Evolutionary conservation across 2,888 invertebrate species (phyloP), one percentile per base, ranked within the genome.

Genomic region (Chloromyia formosa): DNA sequence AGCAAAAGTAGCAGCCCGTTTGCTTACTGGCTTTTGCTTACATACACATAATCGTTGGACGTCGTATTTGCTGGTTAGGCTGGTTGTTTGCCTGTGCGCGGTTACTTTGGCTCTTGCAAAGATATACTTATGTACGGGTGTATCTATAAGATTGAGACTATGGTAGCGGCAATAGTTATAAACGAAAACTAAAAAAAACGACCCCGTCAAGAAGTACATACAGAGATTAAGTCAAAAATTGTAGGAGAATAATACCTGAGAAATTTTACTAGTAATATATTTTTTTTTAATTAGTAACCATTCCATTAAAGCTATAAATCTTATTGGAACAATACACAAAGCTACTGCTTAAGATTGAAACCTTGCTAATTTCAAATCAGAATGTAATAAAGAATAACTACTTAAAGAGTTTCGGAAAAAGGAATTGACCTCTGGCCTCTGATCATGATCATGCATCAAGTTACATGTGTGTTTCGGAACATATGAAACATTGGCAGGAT

Each of bases 21-120:
- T 56, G 9, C 40, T 71, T 56, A 71, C 27, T 40, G 71, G n/a
- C 71, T 56, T 71, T 64, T 71, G 22, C 56, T 56, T 40, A 61
- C 35, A 56, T 56, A 56, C 61, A 58, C n/a, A 14, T 20, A 58
- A 53, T 53, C 18, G 18, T 18, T 20, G 5, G 12, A 58, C 58
- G 22, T 20, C 22, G 14, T 23, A 12, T 27, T 40, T 62, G 66
- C 66, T 66, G 14, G 62, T 42, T 62, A 12, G 42, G 62, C 42
- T 62, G 40, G 62, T 42, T 62, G 40, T 5, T 23, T 62, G 62
- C 23, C 18, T 35, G 12, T n/a, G 56, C 22, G 40, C 1, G 23
- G 66, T 35, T 62, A 35, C 27, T 35, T 35, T 49, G 49, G 49
- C 12, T 49, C 3, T 49, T 49, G 49, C 16, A n/a, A n/a, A 49